Base-by-base conservation (phyloP, 1,140 invertebrate genomes). In the Leptestheria dahalacensis region DNA sequence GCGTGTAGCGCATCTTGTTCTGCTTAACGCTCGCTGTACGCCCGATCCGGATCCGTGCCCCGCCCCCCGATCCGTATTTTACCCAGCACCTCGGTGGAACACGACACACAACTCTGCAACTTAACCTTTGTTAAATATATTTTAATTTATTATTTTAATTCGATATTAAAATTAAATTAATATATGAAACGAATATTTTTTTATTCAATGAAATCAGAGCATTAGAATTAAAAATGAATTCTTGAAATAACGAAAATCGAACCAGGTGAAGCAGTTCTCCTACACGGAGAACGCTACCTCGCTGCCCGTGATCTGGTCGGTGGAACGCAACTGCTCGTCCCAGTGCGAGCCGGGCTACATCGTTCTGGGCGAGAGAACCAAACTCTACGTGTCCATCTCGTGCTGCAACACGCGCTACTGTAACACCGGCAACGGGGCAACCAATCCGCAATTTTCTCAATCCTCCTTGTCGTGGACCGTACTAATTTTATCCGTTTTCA, bases 311-410 rank as follows among this genome's bases (percentile, higher is more conserved):
- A 79, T 88, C 72, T 91, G 87, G 86, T 82, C 85, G 0, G 65
- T 90, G 33, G 84, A 90, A 70, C 74, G 88, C 2, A 85, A 85
- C 64, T 91, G 88, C 66, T 81, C 83, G 0, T 82, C 80, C 58
- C 81, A 82, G 66, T 91, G 88, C 68, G 86, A 90, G 63, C 78
- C 85, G 0, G 87, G 86, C 10, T 91, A 87, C 71, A 88, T 90
- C 61, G 78, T 89, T 6, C 48, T 67, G 61, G 68, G 73, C 0
- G 88, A 91, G 69, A 71, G 88, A 24, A 90, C 85, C 0, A 90
- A 91, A 67, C 70, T 91, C 0, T 85, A 86, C 67, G 83, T 85
- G 2, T 90, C 86, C 67, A 88, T 84, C 0, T 81, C 82, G 1
- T 91, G 88, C 66, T 91, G 88, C 68, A 65, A 65, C 26, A 79